These are phyloP conservation scores for Bimastos eiseni DNA, from an alignment of 2,888 invertebrate species.

Conservation along the genomic window DNA sequence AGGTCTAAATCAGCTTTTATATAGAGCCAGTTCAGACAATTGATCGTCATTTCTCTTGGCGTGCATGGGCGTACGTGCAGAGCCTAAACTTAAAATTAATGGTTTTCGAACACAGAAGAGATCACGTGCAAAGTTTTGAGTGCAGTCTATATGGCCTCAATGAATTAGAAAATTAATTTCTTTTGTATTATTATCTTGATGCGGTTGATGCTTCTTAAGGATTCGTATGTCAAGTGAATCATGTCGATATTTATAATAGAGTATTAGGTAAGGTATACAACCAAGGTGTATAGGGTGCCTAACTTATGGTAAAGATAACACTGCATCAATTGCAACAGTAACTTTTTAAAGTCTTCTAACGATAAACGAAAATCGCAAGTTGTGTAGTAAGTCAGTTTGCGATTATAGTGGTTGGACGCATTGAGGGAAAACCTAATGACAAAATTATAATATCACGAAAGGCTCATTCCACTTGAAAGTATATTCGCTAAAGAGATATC, in stretches of 20 bases:
- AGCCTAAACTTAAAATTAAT: neutral
- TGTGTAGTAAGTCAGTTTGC: too few species aligned
- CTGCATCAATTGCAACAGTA: too few species aligned
- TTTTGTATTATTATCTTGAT: neutral
- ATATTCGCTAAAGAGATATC: neutral
- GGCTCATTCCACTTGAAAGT: neutral
- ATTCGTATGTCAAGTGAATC: too few species aligned
- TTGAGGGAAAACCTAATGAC: neutral
- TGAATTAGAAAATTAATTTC: neutral
- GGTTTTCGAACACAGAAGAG: neutral
- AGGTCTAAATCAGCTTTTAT: neutral
- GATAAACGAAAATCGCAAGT: too few species aligned
- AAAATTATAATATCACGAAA: neutral
- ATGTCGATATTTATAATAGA: too few species aligned
- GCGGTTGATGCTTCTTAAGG: neutral
- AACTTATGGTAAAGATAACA: too few species aligned
- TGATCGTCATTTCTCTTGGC: neutral
- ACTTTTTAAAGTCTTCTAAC: too few species aligned
- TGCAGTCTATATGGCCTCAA: neutral
- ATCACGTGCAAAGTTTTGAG: neutral
- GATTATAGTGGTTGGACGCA: neutral
- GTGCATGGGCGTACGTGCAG: neutral
- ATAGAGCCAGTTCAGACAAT: neutral
- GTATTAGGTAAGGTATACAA: too few species aligned
- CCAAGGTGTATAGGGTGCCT: too few species aligned